These are phyloP conservation scores for Pseudococcus longispinus DNA, from an alignment of 2,888 invertebrate genomes.

Conservation along the genomic window DNA sequence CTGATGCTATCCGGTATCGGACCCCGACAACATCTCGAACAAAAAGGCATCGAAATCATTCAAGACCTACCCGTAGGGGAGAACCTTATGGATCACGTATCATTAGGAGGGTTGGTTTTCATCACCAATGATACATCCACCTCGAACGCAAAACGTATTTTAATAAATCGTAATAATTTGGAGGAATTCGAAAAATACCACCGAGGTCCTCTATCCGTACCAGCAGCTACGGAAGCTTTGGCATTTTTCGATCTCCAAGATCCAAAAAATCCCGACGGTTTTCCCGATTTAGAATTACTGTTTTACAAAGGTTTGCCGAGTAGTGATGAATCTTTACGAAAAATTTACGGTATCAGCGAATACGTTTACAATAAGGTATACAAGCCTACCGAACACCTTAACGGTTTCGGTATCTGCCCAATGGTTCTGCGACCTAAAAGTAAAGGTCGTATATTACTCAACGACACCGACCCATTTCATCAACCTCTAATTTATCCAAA, in stretches of 20 bases:
- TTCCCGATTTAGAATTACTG: slow-evolving; percentile 72
- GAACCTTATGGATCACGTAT: slow-evolving; percentile 75
- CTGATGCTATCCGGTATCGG: slow-evolving; percentile 82
- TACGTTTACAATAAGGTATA: neutral
- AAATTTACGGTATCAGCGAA: neutral
- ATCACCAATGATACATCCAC: slow-evolving; percentile 64
- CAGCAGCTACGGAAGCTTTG: slow-evolving; percentile 74
- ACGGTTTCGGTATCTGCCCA: slow-evolving; percentile 66
- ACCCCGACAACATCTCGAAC: slow-evolving; percentile 68
- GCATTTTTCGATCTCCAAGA: slow-evolving; percentile 71
- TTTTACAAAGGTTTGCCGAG: neutral
- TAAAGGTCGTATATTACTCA: slow-evolving; percentile 73
- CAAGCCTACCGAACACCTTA: neutral
- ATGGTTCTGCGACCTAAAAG: slow-evolving; percentile 74
- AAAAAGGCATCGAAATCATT: slow-evolving; percentile 66
- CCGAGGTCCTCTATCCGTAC: slow-evolving; percentile 68
- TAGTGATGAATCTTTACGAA: neutral
- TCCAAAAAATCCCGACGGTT: slow-evolving; percentile 66
- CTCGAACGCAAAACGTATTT: slow-evolving; percentile 62
- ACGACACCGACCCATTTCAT: slow-evolving; percentile 70
- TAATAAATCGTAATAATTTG: slow-evolving; percentile 62
- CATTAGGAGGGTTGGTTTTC: slow-evolving; percentile 71
- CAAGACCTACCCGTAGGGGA: slow-evolving; percentile 72
- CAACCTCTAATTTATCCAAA: slow-evolving; percentile 74
- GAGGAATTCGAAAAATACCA: slow-evolving; percentile 67